Conservation (phyloP, 2,888 invertebrate species). For the Caenorhabditis sinica region DNA sequence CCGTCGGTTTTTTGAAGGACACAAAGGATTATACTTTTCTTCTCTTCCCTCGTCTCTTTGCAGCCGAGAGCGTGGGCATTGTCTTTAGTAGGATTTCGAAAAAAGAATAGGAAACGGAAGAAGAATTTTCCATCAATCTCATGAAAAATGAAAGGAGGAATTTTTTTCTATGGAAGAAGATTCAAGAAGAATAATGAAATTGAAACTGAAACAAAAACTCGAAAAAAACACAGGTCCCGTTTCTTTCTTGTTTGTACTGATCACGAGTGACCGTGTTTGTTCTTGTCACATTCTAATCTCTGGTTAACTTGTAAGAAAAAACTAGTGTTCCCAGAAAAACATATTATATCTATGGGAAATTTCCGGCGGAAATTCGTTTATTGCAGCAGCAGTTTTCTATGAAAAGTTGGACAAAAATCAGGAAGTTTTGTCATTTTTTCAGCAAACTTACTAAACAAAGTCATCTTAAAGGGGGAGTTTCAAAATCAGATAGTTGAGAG, state of each 20-base stretch:
- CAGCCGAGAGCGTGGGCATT: slow-evolving; percentile 13
- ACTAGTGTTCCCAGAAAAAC: not conserved
- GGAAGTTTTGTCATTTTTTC: too few relatives aligned
- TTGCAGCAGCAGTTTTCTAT: too few relatives aligned
- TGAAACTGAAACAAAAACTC: not conserved
- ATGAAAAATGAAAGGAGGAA: too few relatives aligned
- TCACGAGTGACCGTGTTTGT: slow-evolving; percentile 26
- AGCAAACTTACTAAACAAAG: too few relatives aligned
- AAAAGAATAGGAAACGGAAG: not conserved
- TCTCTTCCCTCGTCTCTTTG: not conserved
- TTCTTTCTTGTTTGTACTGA: slow-evolving; percentile 8
- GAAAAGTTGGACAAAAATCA: too few relatives aligned
- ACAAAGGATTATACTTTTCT: not conserved
- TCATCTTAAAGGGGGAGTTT: too few relatives aligned
- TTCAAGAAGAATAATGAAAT: not conserved
- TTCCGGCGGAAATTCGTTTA: too few relatives aligned
- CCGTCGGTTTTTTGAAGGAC: not conserved
- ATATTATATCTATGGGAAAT: too few relatives aligned
- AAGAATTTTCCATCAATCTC: too few relatives aligned
- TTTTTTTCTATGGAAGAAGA: too few relatives aligned
- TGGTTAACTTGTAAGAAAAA: slow-evolving; percentile 4
- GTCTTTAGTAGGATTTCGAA: not conserved
- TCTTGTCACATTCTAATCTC: slow-evolving; percentile 26
- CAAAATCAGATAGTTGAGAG: too few relatives aligned
- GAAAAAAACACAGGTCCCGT: not conserved